Percentiles rank a stretch among this genome's conserved stretches.
These are phyloP conservation scores for Maniola jurtina DNA, from an alignment of 1,140 invertebrate genomes.

Conservation along the genomic window DNA sequence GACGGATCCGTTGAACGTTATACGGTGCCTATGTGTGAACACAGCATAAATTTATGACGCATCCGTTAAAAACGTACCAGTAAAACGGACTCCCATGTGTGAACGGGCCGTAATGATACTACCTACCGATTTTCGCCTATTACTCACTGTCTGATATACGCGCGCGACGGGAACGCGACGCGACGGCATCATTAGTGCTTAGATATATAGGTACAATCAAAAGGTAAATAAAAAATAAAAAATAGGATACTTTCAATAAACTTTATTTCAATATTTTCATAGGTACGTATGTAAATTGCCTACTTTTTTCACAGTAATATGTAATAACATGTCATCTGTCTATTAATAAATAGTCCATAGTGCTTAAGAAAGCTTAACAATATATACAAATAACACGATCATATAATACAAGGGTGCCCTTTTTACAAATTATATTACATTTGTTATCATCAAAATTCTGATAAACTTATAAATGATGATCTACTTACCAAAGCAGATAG, in stretches of 20 bases:
- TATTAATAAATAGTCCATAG: constrained; percentile 67
- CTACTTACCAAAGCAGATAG: no score
- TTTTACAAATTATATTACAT: constrained; percentile 19
- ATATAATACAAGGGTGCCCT: constrained; percentile 20
- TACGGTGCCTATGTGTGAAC: no score
- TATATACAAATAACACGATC: constrained; percentile 24
- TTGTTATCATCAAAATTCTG: constrained; percentile 5
- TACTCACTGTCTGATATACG: no score
- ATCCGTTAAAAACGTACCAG: no score
- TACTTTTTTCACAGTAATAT: constrained; percentile 57
- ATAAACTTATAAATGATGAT: neutral
- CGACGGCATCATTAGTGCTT: no score
- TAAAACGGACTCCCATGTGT: no score
- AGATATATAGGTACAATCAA: no score
- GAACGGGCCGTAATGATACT: no score
- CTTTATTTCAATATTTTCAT: constrained; percentile 52
- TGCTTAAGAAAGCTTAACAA: constrained; percentile 36
- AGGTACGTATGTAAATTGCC: constrained; percentile 56
- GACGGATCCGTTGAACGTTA: no score
- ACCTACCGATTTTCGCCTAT: no score
- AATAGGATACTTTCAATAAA: constrained; percentile 28
- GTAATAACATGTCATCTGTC: constrained; percentile 35
- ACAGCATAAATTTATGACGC: no score
- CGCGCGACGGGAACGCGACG: no score
- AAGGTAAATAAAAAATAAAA: constrained; percentile 17